Evolutionary conservation across 1,140 invertebrate species (phyloP), one percentile per base, ranked within the genome.

Genomic region (Drosophila sechellia): DNA sequence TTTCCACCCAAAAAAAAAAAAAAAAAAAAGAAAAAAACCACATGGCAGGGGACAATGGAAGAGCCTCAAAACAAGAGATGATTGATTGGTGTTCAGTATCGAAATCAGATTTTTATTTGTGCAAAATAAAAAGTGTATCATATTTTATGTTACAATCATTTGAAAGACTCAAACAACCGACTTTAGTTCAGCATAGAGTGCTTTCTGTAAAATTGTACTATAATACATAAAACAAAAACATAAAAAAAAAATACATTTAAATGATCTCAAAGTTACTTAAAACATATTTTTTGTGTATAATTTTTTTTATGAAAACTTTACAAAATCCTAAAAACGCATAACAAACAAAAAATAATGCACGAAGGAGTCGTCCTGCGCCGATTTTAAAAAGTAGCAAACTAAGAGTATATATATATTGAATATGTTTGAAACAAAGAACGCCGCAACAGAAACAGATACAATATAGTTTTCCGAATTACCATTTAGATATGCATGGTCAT

Each of bases 221-320:
- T 79, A 71, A 81, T 55, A 52, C 53, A 58, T 75, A 66, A 90
- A 80, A 22, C 3, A 22, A 22, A 22, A 22, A 22, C 1, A 22
- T 0, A 22, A 3, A 22, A 22, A 22, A 90, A 81, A 80, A 61
- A 60, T 85, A 90, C 78, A 90, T 89, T 89, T 89, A 89, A 89
- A 89, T 90, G 86, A 90, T 90, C 86, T 90, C 86, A 90, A 90
- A 81, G 86, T 90, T 90, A 90, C 78, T 81, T 85, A 90, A 90
- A 90, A 75, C 76, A 80, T 84, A 84, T 79, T 90, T 79, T 83
- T 79, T 81, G 75, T 90, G 71, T 81, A 72, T 87, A 79, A 84
- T 79, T 87, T 75, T 72, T 79, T 66, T 66, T 63, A 37, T 69
- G 39, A 66, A 50, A 66, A 56, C 52, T 53, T 59, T 52, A 61